phyloP scores from a whole-genome alignment of 2,888 invertebrate genomes.

The Leptodirus hochenwartii region DNA sequence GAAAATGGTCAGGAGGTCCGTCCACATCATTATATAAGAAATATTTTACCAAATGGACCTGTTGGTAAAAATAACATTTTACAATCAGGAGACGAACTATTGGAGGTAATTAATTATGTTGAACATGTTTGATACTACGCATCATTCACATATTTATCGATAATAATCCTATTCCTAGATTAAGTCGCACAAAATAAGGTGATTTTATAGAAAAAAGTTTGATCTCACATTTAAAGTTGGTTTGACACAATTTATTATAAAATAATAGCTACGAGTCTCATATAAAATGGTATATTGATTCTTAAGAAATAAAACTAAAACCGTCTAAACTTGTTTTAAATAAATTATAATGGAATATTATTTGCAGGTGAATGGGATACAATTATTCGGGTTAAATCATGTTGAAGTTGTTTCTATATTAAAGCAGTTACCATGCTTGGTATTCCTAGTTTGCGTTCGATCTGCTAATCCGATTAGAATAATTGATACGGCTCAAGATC shows the following conservation, averaged over 20 bases:
- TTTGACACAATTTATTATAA: no score
- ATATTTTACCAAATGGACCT: slow-evolving; percentile 74
- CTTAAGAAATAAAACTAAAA: no score
- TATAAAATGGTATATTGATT: no score
- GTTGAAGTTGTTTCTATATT: slow-evolving; percentile 76
- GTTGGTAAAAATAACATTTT: slow-evolving; percentile 61
- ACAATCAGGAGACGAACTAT: slow-evolving; percentile 72
- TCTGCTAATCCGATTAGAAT: slow-evolving; percentile 34
- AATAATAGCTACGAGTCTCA: no score
- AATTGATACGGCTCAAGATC: slow-evolving; percentile 44
- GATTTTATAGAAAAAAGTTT: no score
- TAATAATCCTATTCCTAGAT: no score
- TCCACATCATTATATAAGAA: slow-evolving; percentile 84
- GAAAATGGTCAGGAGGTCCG: slow-evolving; percentile 75
- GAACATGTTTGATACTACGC: no score
- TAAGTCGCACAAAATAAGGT: no score
- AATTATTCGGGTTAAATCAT: slow-evolving; percentile 74
- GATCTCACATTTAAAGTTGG: no score
- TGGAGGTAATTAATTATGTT: slow-evolving; percentile 44
- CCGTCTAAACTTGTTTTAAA: no score
- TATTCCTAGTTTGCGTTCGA: slow-evolving; percentile 64
- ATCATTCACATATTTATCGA: slow-evolving; percentile 4
- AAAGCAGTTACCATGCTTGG: slow-evolving; percentile 64
- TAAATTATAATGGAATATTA: background rate
- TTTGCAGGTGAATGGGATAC: slow-evolving; percentile 66